These are phyloP conservation scores for Villa cingulata DNA, from an alignment of 2,888 invertebrate species.

Conservation along the genomic window DNA sequence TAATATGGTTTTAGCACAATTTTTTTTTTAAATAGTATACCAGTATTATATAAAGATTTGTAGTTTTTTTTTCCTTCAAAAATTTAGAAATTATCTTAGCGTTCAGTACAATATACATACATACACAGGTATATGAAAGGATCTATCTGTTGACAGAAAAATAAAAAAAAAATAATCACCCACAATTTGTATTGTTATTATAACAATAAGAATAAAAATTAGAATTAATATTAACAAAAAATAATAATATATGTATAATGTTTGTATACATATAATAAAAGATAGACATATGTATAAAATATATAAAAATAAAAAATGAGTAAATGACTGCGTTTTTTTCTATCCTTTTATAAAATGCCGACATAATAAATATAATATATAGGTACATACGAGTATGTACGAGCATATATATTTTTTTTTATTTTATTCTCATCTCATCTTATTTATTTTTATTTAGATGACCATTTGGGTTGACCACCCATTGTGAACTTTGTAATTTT, in stretches of 20 bases:
- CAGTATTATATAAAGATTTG: no score
- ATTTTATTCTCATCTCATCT: background rate
- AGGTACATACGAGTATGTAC: no score
- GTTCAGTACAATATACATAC: no score
- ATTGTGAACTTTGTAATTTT: background rate
- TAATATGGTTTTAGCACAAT: no score
- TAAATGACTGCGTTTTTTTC: slow-evolving; percentile 3
- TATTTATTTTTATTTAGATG: background rate
- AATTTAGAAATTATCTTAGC: no score
- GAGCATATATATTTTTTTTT: no score
- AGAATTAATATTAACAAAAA: no score
- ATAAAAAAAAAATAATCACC: slow-evolving; percentile 10
- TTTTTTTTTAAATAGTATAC: no score
- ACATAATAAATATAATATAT: background rate
- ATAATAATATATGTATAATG: no score
- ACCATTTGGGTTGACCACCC: background rate
- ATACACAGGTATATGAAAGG: background rate
- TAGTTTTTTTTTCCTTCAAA: no score
- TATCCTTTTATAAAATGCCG: background rate
- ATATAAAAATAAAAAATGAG: background rate
- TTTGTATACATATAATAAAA: no score
- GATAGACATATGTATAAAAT: no score
- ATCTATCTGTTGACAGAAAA: slow-evolving; percentile 9
- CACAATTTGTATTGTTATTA: slow-evolving; percentile 7
- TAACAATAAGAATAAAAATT: slow-evolving; percentile 4